Percentiles rank a stretch among this genome's conserved stretches.
These are phyloP conservation scores for Euura lappo DNA, from an alignment of 1,140 invertebrate species.

Conservation along the genomic window DNA sequence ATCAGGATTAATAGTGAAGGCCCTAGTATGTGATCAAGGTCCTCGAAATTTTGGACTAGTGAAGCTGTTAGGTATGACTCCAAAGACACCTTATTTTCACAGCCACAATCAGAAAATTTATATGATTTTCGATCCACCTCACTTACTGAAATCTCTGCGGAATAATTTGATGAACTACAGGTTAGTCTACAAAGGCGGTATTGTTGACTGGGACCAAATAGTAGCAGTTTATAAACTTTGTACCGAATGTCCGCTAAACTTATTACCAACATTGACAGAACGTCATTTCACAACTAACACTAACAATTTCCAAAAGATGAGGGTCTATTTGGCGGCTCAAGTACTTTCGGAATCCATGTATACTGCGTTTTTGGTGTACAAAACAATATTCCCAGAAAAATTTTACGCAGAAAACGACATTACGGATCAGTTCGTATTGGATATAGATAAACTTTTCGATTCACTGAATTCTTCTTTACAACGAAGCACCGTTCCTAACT, in stretches of 20 bases:
- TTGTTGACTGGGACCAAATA: not conserved
- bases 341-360: constrained; percentile 5
- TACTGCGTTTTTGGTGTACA: constrained; percentile 11
- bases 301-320: not conserved
- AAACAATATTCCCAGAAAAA: not conserved
- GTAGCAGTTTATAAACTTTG: not conserved
- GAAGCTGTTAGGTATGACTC: not conserved
- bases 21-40: constrained; percentile 8
- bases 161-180: not conserved
- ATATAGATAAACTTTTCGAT: constrained; percentile 9
- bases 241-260: not conserved
- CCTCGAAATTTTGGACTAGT: constrained; percentile 6
- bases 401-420: not conserved
- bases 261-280: constrained; percentile 8
- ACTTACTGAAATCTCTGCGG: not conserved
- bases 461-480: constrained; percentile 8
- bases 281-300: not conserved
- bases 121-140: not conserved
- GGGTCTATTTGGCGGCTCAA: not conserved
- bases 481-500: not conserved
- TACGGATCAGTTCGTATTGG: not conserved
- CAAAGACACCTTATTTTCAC: not conserved
- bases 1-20: constrained; percentile 3
- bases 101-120: not conserved
- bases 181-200: not conserved